Evolutionary conservation across 2,888 invertebrate genomes (phyloP), one percentile per base, ranked within the genome.

Genomic region (Deilephila elpenor): DNA sequence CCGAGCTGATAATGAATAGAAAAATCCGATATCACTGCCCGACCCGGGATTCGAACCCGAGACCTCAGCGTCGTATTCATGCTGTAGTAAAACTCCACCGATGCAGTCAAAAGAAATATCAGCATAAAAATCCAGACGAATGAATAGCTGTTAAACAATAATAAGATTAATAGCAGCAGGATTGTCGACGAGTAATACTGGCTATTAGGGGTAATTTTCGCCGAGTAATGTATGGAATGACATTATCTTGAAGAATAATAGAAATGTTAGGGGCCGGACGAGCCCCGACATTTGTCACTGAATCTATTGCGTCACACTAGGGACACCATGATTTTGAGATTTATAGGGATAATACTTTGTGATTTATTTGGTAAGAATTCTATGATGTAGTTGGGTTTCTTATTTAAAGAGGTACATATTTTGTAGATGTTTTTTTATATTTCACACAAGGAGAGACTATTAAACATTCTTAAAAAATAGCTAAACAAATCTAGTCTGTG

Each of bases 171-270:
- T 67, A 67, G 71, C 82, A 78, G 79, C 78, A 74, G 59, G 74
- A 56, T 62, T 56, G 73, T 71, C 73, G 73, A 29, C 61, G 72
- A 75, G 83, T 85, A 86, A 86, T 85, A 84, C 81, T 75, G 76
- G 80, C 85, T 85, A 87, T 87, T 89, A 88, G 82, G 85, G 87
- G 88, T 85, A 87, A 90, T 88, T 86, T 83, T 83, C 82, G 82
- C 77, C 83, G 76, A 82, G 84, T 88, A 85, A 88, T 84, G 84
- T 84, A 85, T 84, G 83, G 86, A 89, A 89, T 86, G 84, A 88
- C 86, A 89, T 91, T 90, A 91, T 84, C 84, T 77, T 77, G 78
- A 80, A 79, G 86, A 88, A 88, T 91, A 91, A 91, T 91, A 90
- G 90, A 88, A 88, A 88, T 78, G 83, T 85, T 83, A 75, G 82